phyloP scores from a whole-genome alignment of 2,797 vertebrate genomes.

The Triplophysa bombifrons region DNA sequence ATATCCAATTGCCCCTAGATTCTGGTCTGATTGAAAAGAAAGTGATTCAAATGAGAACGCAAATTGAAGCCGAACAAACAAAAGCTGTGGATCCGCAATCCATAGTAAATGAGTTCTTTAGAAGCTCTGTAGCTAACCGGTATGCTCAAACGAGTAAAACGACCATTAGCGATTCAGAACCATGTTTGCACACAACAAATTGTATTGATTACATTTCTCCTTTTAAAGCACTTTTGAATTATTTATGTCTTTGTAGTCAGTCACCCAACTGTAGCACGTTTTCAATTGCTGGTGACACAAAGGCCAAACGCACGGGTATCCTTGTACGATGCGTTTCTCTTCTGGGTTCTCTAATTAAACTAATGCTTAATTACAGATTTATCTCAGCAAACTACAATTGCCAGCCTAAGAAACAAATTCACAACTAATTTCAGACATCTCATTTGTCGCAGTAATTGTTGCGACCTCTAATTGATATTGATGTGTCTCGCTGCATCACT shows the following conservation, averaged over 20 bases:
- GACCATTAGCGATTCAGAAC: constrained; percentile 33
- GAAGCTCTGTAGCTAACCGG: constrained; percentile 23
- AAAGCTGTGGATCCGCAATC: constrained; percentile 34
- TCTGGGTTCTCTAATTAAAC: constrained; percentile 45
- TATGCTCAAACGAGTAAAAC: constrained; percentile 3
- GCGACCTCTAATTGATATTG: constrained; percentile 57
- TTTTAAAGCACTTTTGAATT: constrained; percentile 6
- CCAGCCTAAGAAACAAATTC: constrained; percentile 53
- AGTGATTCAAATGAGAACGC: constrained; percentile 54
- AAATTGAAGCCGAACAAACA: constrained; percentile 42
- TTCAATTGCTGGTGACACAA: constrained; percentile 20
- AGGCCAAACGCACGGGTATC: constrained; percentile 19
- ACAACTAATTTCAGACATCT: constrained; percentile 54
- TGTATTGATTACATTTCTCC: constrained; percentile 22
- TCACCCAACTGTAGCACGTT: not conserved
- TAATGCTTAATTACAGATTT: constrained; percentile 56
- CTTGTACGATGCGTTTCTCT: constrained; percentile 26
- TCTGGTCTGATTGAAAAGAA: constrained; percentile 58
- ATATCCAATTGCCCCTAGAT: constrained; percentile 59
- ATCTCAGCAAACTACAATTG: constrained; percentile 57
- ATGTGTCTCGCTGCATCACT: constrained; percentile 46
- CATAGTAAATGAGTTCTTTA: constrained; percentile 46
- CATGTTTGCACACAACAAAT: constrained; percentile 12
- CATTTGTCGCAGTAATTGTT: constrained; percentile 55
- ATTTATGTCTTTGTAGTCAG: not conserved